These are phyloP conservation scores for Nebria salina DNA, from an alignment of 2,888 invertebrate genomes.

Conservation along the genomic window DNA sequence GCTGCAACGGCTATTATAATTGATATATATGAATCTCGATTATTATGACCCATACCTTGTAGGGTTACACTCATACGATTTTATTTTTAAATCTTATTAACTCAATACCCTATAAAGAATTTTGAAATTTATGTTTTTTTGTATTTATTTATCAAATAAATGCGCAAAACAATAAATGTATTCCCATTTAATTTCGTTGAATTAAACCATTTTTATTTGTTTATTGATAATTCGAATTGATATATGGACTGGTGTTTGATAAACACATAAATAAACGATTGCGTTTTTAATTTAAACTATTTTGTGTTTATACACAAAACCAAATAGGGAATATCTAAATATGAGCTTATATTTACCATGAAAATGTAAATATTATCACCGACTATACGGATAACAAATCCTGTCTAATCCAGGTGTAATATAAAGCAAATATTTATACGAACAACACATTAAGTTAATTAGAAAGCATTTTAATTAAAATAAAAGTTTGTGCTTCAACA, in stretches of 20 bases:
- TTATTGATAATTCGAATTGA: no score
- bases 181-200: no score
- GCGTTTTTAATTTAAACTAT: no score
- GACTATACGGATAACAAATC: neutral
- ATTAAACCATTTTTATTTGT: no score
- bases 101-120: neutral
- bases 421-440: neutral
- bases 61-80: slow-evolving; percentile 22
- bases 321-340: no score
- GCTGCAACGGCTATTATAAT: slow-evolving; percentile 41
- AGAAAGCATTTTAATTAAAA: neutral
- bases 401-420: neutral
- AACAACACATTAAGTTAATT: neutral
- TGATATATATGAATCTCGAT: slow-evolving; percentile 43
- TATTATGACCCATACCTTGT: slow-evolving; percentile 29
- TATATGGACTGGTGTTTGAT: no score
- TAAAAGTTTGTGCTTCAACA: neutral
- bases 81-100: slow-evolving; percentile 9
- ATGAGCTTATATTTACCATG: neutral
- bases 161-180: neutral
- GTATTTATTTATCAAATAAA: neutral
- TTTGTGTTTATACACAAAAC: no score
- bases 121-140: neutral
- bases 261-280: no score
- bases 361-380: neutral